Base-by-base conservation (phyloP, 1,140 invertebrate genomes). In the Conopomorpha cramerella region DNA sequence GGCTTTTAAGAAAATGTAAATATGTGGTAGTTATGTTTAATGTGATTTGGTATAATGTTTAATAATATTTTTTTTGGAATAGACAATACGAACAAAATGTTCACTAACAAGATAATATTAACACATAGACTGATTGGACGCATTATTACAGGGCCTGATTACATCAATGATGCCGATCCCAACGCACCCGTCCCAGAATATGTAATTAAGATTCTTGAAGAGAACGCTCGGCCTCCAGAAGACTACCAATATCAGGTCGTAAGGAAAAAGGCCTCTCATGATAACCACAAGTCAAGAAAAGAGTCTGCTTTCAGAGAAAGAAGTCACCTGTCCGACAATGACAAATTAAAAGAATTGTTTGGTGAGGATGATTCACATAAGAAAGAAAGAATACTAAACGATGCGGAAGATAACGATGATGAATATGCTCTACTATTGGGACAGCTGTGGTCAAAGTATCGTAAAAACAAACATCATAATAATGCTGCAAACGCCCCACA, bases 361-460 rank as follows among this genome's bases (percentile, higher is more conserved):
- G 56, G 81, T 36, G 78, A 79, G 15, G 79, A 79, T 43, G n/a
- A n/a, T n/a, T n/a, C n/a, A n/a, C n/a, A n/a, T n/a, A n/a, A n/a
- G n/a, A n/a, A n/a, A n/a, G n/a, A n/a, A n/a, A n/a, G n/a, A n/a
- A n/a, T n/a, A n/a, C n/a, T n/a, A n/a, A 72, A 81, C 41, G 80
- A 73, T 39, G 48, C 33, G 8, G 65, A 66, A 39, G 71, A 81
- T 39, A 77, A 74, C 26, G 74, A 80, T 41, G 66, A 61, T 23
- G 79, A 81, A 38, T 83, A 83, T 41, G 78, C 78, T 14, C 58
- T 83, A 32, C 61, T 82, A 11, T 49, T 84, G 34, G 71, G 77
- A 30, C 72, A 83, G 38, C 61, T 84, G 17, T 85, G 81, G 81
- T 78, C 83, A 19, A 83, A 84, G 56, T 83, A 84, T 44, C 79